Evolutionary conservation across 2,113 vertebrate genomes (phyloP), one percentile per base, ranked within the genome.

Genomic region (Pomatostomus ruficeps): DNA sequence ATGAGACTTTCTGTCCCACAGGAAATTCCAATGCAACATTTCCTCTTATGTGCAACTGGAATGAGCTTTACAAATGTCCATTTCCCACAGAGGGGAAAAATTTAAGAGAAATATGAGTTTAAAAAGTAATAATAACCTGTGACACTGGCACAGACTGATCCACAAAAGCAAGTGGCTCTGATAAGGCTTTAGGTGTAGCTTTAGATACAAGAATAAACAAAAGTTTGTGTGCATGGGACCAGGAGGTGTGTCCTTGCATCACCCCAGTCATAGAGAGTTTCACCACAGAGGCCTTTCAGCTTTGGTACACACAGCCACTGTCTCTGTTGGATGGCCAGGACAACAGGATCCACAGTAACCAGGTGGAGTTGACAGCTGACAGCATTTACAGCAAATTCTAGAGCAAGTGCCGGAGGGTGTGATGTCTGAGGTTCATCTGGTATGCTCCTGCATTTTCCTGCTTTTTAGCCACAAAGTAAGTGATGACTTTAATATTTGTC

Each of bases 401-500:
- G 68, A 52, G 54, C 31, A 49, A 43, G 43, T 38, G 55, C 49
- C 0, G 1, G 68, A 88, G 90, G 75, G 51, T 4, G 13, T 9
- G 3, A 58, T 46, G 68, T 80, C 86, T 95, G 86, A 93, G 63
- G 76, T 86, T 87, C 58, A 61, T 73, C 75, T 94, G 85, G 79
- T 95, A 88, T 71, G 65, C 46, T 88, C 57, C 78, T 88, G 45
- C 67, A 48, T 95, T 95, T 70, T 95, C 85, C 81, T 21, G 16
- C 35, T 33, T 91, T 89, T 77, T 31, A 91, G 62, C 63, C 54
- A 51, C 77, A 70, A 84, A 96, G 81, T 94, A 51, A 95, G 94
- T 84, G 92, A 95, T 95, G 78, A 95, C 63, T 96, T 90, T 90
- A 93, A 74, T 92, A 38, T 91, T 94, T 95, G 66, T 67, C 88